A percentile compares a stretch with the other conserved stretches of the same genome.
These are phyloP conservation scores for Plotosus lineatus DNA, from an alignment of 2,113 vertebrate species.

Conservation along the genomic window DNA sequence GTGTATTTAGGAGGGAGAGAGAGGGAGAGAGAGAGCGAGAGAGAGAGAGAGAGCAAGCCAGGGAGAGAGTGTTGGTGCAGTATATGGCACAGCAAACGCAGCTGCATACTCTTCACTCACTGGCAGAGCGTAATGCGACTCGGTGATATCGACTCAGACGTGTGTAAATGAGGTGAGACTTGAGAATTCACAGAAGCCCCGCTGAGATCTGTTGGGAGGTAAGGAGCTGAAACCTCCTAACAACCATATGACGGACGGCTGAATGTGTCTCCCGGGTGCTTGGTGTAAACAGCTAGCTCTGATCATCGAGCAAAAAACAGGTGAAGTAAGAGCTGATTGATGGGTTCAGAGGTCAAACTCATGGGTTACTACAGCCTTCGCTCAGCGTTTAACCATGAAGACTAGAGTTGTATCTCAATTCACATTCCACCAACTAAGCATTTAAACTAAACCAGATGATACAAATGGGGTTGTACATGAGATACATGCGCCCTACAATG, in stretches of 20 bases:
- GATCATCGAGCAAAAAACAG: background rate
- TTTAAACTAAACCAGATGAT: background rate
- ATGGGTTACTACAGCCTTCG: background rate
- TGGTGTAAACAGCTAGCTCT: background rate
- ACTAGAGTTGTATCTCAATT: background rate
- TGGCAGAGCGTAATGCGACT: slow-evolving; percentile 39
- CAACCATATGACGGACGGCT: background rate
- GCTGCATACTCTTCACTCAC: slow-evolving; percentile 7
- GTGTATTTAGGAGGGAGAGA: background rate
- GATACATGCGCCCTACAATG: background rate
- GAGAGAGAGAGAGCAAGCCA: background rate
- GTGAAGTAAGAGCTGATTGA: background rate
- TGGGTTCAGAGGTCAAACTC: slow-evolving; percentile 17
- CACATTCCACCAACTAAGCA: background rate
- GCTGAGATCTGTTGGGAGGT: background rate
- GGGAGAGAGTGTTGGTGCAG: background rate
- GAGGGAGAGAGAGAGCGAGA: background rate
- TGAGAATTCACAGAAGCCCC: background rate
- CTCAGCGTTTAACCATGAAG: background rate
- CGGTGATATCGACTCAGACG: background rate
- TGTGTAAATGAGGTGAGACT: slow-evolving; percentile 35
- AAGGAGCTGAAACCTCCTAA: background rate
- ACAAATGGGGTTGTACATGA: background rate
- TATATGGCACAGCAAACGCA: background rate
- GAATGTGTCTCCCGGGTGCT: background rate